Evolutionary conservation across 2,113 vertebrate species (phyloP).

Genomic region (Erythrocercus mccallii): DNA sequence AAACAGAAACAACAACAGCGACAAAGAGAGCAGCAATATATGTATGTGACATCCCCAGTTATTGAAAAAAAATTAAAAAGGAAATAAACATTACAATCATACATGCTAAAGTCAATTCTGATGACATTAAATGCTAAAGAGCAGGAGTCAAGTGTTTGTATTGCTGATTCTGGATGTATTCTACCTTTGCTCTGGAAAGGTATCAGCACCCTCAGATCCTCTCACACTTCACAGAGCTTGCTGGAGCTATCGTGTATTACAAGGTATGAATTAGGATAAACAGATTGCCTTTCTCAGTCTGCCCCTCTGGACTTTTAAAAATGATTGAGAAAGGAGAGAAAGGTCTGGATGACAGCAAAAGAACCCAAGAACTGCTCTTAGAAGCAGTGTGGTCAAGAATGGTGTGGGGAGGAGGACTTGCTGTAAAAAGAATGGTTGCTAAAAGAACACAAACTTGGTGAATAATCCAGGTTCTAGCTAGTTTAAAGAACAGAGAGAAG

Average conservation of each 20-base stretch:
- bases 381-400: neutral
- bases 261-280: neutral
- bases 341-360: neutral
- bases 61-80: neutral
- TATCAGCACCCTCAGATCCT: neutral
- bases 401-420: neutral
- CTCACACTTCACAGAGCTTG: neutral
- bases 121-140: neutral
- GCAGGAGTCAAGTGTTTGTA: neutral
- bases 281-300: neutral
- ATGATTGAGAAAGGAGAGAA: neutral
- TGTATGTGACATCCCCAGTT: neutral
- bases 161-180: neutral
- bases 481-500: neutral
- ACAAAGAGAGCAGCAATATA: slow-evolving; percentile 9
- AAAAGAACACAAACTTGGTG: neutral
- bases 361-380: neutral
- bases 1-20: slow-evolving; percentile 16
- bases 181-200: neutral
- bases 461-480: neutral
- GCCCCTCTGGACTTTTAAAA: neutral
- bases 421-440: neutral
- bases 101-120: slow-evolving; percentile 10
- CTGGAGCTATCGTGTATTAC: accelerated
- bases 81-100: neutral